Evolutionary conservation across 2,113 vertebrate genomes (phyloP).

Genomic region (Sisor rabdophorus): DNA sequence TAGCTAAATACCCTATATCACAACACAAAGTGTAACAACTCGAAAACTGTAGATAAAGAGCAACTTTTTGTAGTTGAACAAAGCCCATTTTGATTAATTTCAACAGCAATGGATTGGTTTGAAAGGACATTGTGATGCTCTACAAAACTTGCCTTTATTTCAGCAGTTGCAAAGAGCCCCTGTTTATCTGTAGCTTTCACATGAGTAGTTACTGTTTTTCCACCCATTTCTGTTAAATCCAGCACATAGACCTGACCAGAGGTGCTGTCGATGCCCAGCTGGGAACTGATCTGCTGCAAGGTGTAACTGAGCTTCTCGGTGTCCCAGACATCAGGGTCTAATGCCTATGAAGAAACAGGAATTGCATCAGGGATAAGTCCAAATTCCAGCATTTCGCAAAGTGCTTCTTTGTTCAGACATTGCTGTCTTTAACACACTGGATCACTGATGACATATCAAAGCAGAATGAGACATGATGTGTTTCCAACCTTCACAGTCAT

Average conservation of each 20-base stretch:
- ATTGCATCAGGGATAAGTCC: neutral
- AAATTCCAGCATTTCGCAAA: neutral
- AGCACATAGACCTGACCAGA: conserved; percentile 70
- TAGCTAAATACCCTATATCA: too few species aligned
- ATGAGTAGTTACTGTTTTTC: conserved; percentile 21
- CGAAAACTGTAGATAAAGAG: too few species aligned
- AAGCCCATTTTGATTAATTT: too few species aligned
- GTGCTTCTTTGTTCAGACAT: neutral
- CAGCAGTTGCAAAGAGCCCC: conserved; percentile 52
- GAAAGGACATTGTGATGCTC: too few species aligned
- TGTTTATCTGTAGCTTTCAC: conserved; percentile 64
- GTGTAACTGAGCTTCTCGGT: conserved; percentile 63
- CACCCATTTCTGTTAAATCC: conserved; percentile 53
- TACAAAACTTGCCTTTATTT: conserved; percentile 59
- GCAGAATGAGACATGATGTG: neutral
- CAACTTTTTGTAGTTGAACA: too few species aligned
- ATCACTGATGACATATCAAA: neutral
- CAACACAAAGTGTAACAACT: too few species aligned
- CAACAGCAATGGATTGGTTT: neutral
- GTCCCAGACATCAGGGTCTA: conserved; percentile 64
- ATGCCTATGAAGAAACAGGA: conserved; percentile 58
- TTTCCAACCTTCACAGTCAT: conserved; percentile 65
- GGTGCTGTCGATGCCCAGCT: conserved; percentile 64
- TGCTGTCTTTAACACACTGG: neutral
- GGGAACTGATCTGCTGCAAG: conserved; percentile 21